A percentile compares a stretch with the other conserved stretches of the same genome.
Evolutionary conservation across 2,888 invertebrate species (phyloP).

Genomic region (Ceriagrion tenellum): DNA sequence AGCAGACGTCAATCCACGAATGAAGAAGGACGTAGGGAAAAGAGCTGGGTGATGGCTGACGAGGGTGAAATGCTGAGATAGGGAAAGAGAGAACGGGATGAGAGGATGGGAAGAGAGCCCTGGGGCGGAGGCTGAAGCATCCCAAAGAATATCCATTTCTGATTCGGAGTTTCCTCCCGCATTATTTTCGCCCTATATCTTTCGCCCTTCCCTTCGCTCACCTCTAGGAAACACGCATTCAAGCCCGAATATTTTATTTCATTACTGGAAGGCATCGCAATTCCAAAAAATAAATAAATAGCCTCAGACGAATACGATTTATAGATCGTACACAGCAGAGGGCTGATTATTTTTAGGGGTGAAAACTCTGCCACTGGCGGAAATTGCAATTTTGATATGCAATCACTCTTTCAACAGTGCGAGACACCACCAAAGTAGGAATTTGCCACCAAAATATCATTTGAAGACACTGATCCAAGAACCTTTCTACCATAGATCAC

Average conservation of each 20-base stretch:
- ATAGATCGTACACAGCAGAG: too few species aligned
- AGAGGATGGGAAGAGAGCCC: neutral
- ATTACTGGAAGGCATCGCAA: neutral
- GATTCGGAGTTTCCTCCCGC: neutral
- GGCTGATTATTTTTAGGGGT: too few species aligned
- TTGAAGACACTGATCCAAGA: too few species aligned
- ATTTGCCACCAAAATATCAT: too few species aligned
- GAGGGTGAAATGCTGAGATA: neutral
- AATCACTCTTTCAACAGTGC: too few species aligned
- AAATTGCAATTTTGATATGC: too few species aligned
- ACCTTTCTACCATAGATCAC: too few species aligned
- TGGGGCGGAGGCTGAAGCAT: neutral
- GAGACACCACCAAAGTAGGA: too few species aligned
- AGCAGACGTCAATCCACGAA: neutral
- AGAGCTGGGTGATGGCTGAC: neutral
- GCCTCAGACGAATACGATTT: neutral
- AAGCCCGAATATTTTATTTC: neutral
- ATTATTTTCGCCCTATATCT: neutral
- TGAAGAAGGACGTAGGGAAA: neutral
- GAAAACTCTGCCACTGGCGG: too few species aligned
- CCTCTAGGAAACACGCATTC: neutral
- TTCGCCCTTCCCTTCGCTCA: neutral
- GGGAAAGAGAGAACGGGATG: neutral
- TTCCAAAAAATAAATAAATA: neutral
- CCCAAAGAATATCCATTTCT: constrained; percentile 6